These are phyloP conservation scores for Lathronympha strigana DNA, from an alignment of 2,888 invertebrate species.

Conservation along the genomic window DNA sequence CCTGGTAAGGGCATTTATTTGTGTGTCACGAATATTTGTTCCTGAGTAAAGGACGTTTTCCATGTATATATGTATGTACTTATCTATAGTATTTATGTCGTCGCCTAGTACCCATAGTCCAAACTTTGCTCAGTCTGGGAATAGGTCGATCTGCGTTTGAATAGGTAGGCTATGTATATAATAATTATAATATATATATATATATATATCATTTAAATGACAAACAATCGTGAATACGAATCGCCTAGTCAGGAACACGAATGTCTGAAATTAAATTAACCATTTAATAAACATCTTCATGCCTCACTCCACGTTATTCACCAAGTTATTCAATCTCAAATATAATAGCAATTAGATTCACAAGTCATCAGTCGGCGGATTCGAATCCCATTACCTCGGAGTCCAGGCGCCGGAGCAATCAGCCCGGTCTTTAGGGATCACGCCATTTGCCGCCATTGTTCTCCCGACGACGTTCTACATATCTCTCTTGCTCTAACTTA, in stretches of 20 bases:
- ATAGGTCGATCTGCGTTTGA: too few species aligned
- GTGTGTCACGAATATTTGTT: too few species aligned
- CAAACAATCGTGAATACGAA: background rate
- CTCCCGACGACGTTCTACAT: slow-evolving; percentile 33
- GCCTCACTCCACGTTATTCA: slow-evolving; percentile 1
- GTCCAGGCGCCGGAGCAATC: slow-evolving; percentile 53
- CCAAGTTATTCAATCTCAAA: slow-evolving; percentile 23
- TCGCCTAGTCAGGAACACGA: background rate
- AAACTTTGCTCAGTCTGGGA: too few species aligned
- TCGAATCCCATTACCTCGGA: slow-evolving; percentile 58
- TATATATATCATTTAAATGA: too few species aligned
- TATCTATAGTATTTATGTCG: too few species aligned
- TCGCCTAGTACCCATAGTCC: too few species aligned
- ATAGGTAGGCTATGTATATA: too few species aligned
- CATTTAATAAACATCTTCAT: slow-evolving; percentile 16
- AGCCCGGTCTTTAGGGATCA: slow-evolving; percentile 59
- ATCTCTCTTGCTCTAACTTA: background rate
- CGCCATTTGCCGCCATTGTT: slow-evolving; percentile 61
- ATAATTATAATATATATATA: too few species aligned
- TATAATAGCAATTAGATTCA: slow-evolving; percentile 50
- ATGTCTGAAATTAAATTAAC: background rate
- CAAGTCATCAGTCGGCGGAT: slow-evolving; percentile 51
- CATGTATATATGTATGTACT: too few species aligned
- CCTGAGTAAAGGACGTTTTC: too few species aligned
- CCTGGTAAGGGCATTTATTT: too few species aligned